A percentile compares a stretch with the other conserved stretches of the same genome.
Evolutionary conservation across 1,140 invertebrate species (phyloP).

Genomic region (Gyrodactylus salaris): DNA sequence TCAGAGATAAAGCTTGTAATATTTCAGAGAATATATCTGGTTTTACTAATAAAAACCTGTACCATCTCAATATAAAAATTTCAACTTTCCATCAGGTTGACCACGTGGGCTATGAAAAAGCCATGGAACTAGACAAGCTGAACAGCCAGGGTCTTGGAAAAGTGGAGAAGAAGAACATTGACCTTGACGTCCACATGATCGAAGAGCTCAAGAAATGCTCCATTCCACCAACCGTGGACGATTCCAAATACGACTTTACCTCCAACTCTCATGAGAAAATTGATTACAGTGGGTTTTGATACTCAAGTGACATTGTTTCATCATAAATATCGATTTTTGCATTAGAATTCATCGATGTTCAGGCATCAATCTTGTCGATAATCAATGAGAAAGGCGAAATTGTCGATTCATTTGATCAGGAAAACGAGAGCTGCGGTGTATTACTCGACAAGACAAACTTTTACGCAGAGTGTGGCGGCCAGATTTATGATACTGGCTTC

Average conservation of each 20-base stretch:
- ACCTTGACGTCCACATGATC: conserved; percentile 67
- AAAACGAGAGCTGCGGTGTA: conserved; percentile 17
- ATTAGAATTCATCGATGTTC: no score
- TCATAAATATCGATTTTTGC: no score
- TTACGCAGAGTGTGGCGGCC: conserved; percentile 80
- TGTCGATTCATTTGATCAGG: neutral
- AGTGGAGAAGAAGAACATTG: conserved; percentile 39
- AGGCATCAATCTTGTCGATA: neutral
- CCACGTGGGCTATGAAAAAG: conserved; percentile 52
- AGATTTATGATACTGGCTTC: conserved; percentile 83
- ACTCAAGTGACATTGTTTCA: no score
- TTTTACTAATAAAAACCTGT: no score
- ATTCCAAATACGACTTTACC: conserved; percentile 53
- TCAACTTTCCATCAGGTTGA: no score
- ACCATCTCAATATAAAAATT: no score
- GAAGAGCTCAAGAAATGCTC: conserved; percentile 38
- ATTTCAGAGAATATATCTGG: no score
- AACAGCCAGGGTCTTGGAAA: conserved; percentile 38
- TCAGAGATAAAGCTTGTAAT: no score
- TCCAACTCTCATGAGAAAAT: neutral
- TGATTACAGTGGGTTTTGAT: neutral
- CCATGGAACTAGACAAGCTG: conserved; percentile 54
- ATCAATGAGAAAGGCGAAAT: neutral
- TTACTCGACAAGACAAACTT: conserved; percentile 60
- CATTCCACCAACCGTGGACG: conserved; percentile 51